These are phyloP conservation scores for Psammodynastes pulverulentus DNA, from an alignment of 2,113 vertebrate genomes.

Conservation along the genomic window DNA sequence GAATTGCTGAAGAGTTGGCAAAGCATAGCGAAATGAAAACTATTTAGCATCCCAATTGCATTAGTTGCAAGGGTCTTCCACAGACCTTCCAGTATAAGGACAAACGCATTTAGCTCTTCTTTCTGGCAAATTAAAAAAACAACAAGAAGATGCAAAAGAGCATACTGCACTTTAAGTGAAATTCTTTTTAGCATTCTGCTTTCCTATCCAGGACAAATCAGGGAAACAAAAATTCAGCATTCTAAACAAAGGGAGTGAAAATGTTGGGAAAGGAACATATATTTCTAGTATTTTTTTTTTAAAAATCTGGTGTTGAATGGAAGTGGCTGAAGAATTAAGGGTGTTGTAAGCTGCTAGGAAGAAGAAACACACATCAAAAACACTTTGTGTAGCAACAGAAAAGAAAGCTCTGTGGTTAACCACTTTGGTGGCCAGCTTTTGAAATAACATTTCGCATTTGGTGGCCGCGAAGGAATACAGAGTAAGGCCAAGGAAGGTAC, in stretches of 20 bases:
- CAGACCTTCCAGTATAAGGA: not conserved
- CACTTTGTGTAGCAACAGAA: constrained; percentile 50
- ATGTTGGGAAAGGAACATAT: constrained; percentile 17
- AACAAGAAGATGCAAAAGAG: not conserved
- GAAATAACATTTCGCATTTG: constrained; percentile 19
- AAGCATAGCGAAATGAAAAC: not conserved
- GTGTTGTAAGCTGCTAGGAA: constrained; percentile 48
- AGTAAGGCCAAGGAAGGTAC: constrained; percentile 2
- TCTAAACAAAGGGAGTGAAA: constrained; percentile 51
- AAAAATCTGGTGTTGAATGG: constrained; percentile 27
- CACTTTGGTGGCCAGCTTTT: not conserved
- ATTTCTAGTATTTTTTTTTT: constrained; percentile 13
- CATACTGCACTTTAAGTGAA: not conserved
- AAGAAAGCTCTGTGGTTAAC: constrained; percentile 30
- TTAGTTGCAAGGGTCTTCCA: not conserved
- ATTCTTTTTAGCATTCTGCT: not conserved
- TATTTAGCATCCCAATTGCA: not conserved
- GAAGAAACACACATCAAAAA: constrained; percentile 49
- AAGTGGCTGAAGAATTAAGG: constrained; percentile 27
- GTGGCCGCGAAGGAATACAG: constrained; percentile 14
- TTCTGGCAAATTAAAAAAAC: not conserved
- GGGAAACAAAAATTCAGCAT: constrained; percentile 43
- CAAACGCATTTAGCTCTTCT: not conserved
- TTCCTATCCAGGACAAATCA: constrained; percentile 35
- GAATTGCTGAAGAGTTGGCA: not conserved